A percentile compares a stretch with the other conserved stretches of the same genome.
phyloP scores from a whole-genome alignment of 2,797 vertebrate species.

The Pyrocephalus nanus region DNA sequence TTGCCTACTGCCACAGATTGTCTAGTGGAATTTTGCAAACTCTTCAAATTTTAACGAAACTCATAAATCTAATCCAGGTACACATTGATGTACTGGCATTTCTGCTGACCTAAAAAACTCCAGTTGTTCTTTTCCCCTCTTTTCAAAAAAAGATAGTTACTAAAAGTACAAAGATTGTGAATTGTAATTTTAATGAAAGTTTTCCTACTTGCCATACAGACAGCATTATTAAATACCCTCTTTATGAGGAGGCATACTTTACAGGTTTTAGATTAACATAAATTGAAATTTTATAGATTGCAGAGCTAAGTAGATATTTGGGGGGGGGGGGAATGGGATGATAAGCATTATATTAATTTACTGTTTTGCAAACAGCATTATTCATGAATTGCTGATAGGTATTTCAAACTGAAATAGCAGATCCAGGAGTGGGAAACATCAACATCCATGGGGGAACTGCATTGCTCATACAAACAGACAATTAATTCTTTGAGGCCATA shows the following conservation, averaged over 20 bases:
- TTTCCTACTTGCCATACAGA: background rate
- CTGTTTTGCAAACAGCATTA: background rate
- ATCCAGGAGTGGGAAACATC: background rate
- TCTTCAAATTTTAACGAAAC: background rate
- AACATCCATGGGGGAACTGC: no score
- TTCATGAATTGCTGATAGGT: background rate
- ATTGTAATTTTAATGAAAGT: background rate
- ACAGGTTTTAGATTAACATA: background rate
- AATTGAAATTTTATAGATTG: background rate
- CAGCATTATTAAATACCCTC: background rate
- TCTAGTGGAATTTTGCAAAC: background rate
- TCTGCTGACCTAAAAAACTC: background rate
- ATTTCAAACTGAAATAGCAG: background rate
- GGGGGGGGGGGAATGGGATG: background rate
- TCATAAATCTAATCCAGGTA: background rate
- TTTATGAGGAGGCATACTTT: background rate
- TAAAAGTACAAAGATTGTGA: background rate
- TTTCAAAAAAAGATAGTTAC: background rate
- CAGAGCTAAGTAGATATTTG: background rate
- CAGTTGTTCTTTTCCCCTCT: background rate
- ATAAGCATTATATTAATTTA: background rate
- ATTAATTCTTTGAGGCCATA: background rate
- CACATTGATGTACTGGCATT: background rate
- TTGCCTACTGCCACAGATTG: background rate
- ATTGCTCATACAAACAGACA: background rate